Conservation (phyloP, 1,140 invertebrate genomes). For the Coptotermes formosanus region DNA sequence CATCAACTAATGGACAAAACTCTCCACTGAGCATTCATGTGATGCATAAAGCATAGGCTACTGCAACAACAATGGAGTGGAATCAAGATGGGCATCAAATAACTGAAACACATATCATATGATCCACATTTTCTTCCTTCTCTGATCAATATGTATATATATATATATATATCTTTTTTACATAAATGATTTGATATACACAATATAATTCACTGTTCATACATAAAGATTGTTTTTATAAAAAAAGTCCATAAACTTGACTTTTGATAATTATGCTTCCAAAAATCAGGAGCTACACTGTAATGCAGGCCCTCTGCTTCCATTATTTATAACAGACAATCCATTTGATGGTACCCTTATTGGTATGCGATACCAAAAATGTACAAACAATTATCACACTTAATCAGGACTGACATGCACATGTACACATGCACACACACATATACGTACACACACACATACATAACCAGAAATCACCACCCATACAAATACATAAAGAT, state of each 20-base stretch:
- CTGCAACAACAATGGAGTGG: no score
- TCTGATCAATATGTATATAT: background rate
- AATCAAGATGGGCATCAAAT: no score
- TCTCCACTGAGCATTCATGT: no score
- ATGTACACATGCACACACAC: background rate
- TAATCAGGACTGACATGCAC: background rate
- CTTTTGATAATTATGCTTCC: constrained; percentile 1
- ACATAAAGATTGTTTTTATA: constrained; percentile 4
- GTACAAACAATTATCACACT: background rate
- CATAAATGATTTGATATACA: constrained; percentile 11
- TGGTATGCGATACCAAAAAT: background rate
- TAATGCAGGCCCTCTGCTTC: background rate
- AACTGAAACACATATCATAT: background rate
- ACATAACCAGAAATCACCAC: background rate
- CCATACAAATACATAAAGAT: background rate
- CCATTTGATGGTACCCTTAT: background rate
- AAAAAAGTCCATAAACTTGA: background rate
- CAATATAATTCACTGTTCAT: constrained; percentile 5
- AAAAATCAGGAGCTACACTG: constrained; percentile 1
- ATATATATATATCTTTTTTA: background rate
- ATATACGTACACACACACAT: background rate
- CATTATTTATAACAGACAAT: background rate
- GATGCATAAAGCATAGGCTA: no score
- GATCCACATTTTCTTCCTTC: background rate
- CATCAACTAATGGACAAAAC: no score